Conservation (phyloP, 2,888 invertebrate genomes). For the Lathronympha strigana region DNA sequence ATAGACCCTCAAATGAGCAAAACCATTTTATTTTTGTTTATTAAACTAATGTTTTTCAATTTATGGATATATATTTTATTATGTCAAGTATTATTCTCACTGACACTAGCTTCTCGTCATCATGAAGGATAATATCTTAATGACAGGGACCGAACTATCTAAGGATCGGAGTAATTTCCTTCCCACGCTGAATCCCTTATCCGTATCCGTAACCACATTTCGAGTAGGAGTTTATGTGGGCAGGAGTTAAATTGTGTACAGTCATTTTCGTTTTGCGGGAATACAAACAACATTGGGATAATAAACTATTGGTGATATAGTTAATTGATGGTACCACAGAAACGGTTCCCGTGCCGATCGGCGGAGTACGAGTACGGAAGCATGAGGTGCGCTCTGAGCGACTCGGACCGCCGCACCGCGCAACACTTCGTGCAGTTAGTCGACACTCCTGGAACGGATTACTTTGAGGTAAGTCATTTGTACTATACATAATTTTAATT, state of each 20-base stretch:
- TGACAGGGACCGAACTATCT: background rate
- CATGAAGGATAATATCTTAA: slow-evolving; percentile 12
- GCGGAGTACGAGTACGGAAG: slow-evolving; percentile 97
- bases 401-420: slow-evolving; percentile 94
- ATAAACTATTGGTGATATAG: slow-evolving; percentile 31
- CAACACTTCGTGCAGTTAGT: slow-evolving; percentile 95
- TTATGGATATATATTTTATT: too few relatives aligned
- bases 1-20: background rate
- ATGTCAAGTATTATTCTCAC: background rate
- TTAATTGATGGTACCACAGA: slow-evolving; percentile 71
- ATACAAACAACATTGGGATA: background rate
- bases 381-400: slow-evolving; percentile 95
- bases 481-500: background rate
- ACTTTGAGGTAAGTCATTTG: slow-evolving; percentile 69
- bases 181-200: slow-evolving; percentile 21
- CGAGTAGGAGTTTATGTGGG: slow-evolving; percentile 27
- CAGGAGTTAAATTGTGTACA: slow-evolving; percentile 14
- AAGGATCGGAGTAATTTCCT: slow-evolving; percentile 12
- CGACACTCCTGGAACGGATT: slow-evolving; percentile 88
- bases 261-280: background rate
- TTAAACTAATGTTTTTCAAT: too few relatives aligned
- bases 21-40: background rate
- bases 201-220: slow-evolving; percentile 5
- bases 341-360: slow-evolving; percentile 95
- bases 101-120: slow-evolving; percentile 2